Evolutionary conservation across 1,140 invertebrate species (phyloP), one percentile per base, ranked within the genome.

Genomic region (Nylanderia fulva): DNA sequence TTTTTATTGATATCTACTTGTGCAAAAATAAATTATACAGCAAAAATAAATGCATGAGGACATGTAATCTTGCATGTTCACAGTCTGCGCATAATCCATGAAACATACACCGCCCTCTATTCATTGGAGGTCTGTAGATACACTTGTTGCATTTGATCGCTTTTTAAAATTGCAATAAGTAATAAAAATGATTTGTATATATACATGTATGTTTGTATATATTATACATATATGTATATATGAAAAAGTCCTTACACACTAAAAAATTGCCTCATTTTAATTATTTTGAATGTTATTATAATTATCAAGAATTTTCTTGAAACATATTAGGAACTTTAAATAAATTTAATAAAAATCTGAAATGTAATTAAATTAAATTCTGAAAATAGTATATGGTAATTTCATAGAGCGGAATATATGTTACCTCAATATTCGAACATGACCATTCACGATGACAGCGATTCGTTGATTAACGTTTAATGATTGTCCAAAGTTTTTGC

Each of bases 391-490:
- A 63, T 29, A 63, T 61, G 42, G 13, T 33, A 64, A 64, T 64
- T 64, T 45, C 3, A 33, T 24, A 0, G 11, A 29, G 9, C 7
- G 8, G 13, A 33, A 52, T 72, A 52, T 72, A 42, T 33, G 27
- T 76, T 84, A 84, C 80, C 80, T 84, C 9, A 84, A 76, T 76
- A 84, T 29, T 24, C 71, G 71, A 63, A 84, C 80, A 9, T 84
- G 80, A 24, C 45, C 52, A 42, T 39, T 52, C 5, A 84, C 42
- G 27, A 84, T 84, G 29, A 9, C 15, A 39, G 71, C 58, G 11
- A 84, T 48, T 72, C 66, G 33, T 72, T 82, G 66, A 33, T 82
- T 58, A 45, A 82, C n/a, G 0, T 56, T 13, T 8, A 24, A 42
- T 3, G 39, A 21, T 58, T n/a, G 64, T 1, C 21, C 36, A n/a